Evolutionary conservation across 2,797 vertebrate species (phyloP).

Genomic region (Fundulus diaphanus): DNA sequence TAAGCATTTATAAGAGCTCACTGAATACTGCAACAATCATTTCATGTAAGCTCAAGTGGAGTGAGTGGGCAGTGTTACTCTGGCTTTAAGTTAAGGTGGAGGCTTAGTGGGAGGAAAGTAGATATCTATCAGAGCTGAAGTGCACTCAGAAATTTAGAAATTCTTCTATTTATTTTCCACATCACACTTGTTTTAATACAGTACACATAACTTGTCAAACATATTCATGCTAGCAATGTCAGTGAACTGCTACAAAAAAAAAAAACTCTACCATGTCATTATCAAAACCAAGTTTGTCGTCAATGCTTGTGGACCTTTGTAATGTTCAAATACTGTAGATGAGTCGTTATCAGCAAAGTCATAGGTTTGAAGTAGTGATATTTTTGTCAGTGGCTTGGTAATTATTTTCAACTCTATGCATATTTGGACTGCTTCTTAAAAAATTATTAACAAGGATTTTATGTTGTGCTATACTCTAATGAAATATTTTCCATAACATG

Average conservation of each 20-base stretch:
- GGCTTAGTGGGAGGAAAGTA: slow-evolving; percentile 11
- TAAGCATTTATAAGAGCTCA: slow-evolving; percentile 4
- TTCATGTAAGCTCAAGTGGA: slow-evolving; percentile 23
- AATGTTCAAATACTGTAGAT: neutral
- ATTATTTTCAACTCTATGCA: neutral
- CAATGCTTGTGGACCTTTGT: neutral
- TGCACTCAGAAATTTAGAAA: slow-evolving; percentile 17
- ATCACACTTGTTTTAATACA: neutral
- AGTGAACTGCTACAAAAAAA: neutral
- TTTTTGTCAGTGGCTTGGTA: neutral
- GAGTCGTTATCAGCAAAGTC: neutral
- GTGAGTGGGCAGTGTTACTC: neutral
- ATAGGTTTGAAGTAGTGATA: neutral
- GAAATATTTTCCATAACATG: neutral
- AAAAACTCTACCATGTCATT: neutral
- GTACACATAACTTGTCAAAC: neutral
- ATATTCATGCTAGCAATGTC: neutral
- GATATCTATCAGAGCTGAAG: neutral
- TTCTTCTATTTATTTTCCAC: slow-evolving; percentile 1
- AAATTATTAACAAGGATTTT: neutral
- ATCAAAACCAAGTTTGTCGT: neutral
- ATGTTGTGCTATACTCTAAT: neutral
- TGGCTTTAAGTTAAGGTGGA: slow-evolving; percentile 4
- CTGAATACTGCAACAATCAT: neutral
- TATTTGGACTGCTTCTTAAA: neutral